phyloP scores from a whole-genome alignment of 1,140 invertebrate species.

The Metaphire vulgaris region DNA sequence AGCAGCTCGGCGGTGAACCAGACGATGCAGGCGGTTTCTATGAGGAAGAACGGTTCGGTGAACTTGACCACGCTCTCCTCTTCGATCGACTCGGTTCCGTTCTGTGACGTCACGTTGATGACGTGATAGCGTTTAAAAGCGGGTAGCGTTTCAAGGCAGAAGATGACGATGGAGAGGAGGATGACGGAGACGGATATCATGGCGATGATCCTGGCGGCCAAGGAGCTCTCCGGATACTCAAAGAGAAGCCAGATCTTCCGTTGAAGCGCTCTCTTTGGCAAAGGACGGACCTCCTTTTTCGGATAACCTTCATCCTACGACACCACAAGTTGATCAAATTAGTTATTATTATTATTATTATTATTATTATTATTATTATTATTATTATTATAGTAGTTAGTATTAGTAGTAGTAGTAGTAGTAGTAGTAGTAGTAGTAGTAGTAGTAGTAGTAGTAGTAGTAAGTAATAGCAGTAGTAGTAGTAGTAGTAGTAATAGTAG shows the following conservation, averaged over 20 bases:
- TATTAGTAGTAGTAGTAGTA: no score
- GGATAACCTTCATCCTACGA: conserved; percentile 46
- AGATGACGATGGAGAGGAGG: conserved; percentile 93
- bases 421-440: no score
- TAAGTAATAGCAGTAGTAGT: no score
- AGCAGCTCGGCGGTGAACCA: conserved; percentile 52
- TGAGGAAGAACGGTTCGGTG: conserved; percentile 47
- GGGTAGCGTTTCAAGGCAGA: conserved; percentile 98
- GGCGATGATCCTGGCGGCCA: conserved; percentile 93
- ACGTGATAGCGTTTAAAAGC: conserved; percentile 91
- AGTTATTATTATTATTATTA: no score
- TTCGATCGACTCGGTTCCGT: conserved; percentile 29
- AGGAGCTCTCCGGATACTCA: conserved; percentile 98
- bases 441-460: no score
- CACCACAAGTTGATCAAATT: no score
- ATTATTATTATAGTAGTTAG: no score
- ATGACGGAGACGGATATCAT: conserved; percentile 99
- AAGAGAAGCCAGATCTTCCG: conserved; percentile 78
- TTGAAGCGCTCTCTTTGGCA: conserved; percentile 39
- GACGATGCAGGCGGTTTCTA: conserved; percentile 51
- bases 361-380: no score
- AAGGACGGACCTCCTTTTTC: conserved; percentile 37
- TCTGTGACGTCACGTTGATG: no score
- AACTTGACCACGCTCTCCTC: conserved; percentile 53
- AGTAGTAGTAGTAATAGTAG: no score